Conservation (phyloP, 1,140 invertebrate species). For the Drosophila mojavensis region DNA sequence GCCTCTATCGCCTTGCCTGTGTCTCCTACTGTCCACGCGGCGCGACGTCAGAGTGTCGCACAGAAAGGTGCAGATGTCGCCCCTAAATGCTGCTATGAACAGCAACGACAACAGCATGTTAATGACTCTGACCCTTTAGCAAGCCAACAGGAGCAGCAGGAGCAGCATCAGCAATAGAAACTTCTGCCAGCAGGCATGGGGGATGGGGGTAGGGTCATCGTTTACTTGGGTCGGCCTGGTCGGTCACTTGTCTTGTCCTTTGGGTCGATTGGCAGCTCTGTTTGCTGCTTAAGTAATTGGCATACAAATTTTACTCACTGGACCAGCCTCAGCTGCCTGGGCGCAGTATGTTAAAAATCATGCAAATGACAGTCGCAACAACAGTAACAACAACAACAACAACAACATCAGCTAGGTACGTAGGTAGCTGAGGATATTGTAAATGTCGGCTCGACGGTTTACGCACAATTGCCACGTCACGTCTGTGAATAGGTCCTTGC, state of each 20-base stretch:
- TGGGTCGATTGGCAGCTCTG: constrained; percentile 42
- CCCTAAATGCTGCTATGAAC: constrained; percentile 63
- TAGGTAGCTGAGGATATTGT: constrained; percentile 29
- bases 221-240: constrained; percentile 56
- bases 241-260: constrained; percentile 65
- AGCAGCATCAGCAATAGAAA: constrained; percentile 2
- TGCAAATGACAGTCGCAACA: constrained; percentile 20
- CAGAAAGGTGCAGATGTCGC: constrained; percentile 76
- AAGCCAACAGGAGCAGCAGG: constrained; percentile 1
- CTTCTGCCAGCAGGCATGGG: not conserved
- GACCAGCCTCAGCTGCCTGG: not conserved
- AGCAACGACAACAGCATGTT: constrained; percentile 75
- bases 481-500: not conserved
- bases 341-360: constrained; percentile 9
- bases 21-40: constrained; percentile 11
- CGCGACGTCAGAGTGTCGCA: constrained; percentile 25
- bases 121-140: constrained; percentile 75
- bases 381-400: not conserved
- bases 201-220: too few relatives aligned
- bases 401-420: not conserved
- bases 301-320: constrained; percentile 72
- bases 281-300: constrained; percentile 74
- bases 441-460: constrained; percentile 22
- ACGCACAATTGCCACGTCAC: constrained; percentile 34
- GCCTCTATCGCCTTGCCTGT: not conserved